Percentiles rank a stretch among this genome's conserved stretches.
Conservation (phyloP, 2,113 vertebrate genomes). For the Lipophrys pholis region DNA sequence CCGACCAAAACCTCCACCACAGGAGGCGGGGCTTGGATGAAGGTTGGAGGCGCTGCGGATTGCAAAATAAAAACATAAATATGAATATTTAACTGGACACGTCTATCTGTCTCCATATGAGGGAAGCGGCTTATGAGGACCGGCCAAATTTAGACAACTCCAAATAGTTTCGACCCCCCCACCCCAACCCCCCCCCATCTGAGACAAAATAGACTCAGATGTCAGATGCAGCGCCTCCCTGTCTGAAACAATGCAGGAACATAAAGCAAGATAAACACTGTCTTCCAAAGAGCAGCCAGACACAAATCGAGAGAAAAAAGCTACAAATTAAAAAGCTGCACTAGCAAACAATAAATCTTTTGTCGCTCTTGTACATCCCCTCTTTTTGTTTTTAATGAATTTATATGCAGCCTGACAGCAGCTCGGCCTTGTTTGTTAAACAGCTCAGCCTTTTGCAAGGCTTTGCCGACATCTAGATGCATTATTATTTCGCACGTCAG, state of each 20-base stretch:
- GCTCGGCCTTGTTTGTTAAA: constrained; percentile 31
- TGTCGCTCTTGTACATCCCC: neutral
- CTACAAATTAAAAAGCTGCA: neutral
- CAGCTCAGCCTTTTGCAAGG: neutral
- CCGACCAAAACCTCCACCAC: constrained; percentile 84
- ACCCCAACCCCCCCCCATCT: neutral
- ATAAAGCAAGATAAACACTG: neutral
- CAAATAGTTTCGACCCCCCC: neutral
- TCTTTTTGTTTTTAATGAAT: neutral
- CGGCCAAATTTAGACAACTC: neutral
- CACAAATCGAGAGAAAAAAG: neutral
- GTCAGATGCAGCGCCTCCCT: neutral
- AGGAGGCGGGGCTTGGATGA: constrained; percentile 85
- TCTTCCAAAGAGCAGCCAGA: neutral
- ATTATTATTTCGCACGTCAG: constrained; percentile 29
- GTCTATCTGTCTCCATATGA: neutral
- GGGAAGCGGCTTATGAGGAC: neutral
- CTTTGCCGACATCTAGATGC: constrained; percentile 31
- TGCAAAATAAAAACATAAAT: neutral
- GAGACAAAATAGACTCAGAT: neutral
- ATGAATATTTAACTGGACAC: neutral
- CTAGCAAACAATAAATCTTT: constrained; percentile 3
- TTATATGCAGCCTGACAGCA: constrained; percentile 36
- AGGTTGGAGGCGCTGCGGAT: constrained; percentile 86
- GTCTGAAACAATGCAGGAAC: neutral